A percentile compares a stretch with the other conserved stretches of the same genome.
phyloP scores from a whole-genome alignment of 2,113 vertebrate species.

The Sylvietta virens region DNA sequence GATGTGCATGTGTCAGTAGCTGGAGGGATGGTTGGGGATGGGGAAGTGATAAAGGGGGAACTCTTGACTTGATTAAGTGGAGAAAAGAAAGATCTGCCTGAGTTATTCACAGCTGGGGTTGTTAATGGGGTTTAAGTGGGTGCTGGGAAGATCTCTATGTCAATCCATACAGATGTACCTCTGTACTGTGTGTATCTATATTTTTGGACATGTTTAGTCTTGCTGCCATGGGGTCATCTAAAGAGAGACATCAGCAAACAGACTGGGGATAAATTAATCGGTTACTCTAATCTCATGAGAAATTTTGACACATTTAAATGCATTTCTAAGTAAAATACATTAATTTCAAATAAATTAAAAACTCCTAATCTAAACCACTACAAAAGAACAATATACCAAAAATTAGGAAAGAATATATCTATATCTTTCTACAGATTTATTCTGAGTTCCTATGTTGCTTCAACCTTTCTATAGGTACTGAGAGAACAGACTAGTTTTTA shows the following conservation, averaged over 20 bases:
- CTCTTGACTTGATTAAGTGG: not conserved
- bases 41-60: fast-evolving
- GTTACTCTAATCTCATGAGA: not conserved
- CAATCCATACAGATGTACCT: not conserved
- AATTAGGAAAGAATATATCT: not conserved
- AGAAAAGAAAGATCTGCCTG: not conserved
- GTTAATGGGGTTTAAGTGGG: not conserved
- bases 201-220: not conserved
- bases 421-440: not conserved
- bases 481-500: not conserved
- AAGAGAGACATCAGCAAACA: not conserved
- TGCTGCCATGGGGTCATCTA: not conserved
- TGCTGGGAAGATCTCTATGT: not conserved
- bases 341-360: not conserved
- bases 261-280: not conserved
- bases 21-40: not conserved
- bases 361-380: not conserved
- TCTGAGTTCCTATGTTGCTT: not conserved
- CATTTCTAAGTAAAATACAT: not conserved
- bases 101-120: not conserved
- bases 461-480: not conserved
- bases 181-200: not conserved
- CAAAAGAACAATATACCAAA: not conserved
- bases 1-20: fast-evolving
- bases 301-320: not conserved